Percentiles rank a stretch among this genome's conserved stretches.
phyloP scores from a whole-genome alignment of 2,888 invertebrate species.

The Cryptocheilus praepositus region DNA sequence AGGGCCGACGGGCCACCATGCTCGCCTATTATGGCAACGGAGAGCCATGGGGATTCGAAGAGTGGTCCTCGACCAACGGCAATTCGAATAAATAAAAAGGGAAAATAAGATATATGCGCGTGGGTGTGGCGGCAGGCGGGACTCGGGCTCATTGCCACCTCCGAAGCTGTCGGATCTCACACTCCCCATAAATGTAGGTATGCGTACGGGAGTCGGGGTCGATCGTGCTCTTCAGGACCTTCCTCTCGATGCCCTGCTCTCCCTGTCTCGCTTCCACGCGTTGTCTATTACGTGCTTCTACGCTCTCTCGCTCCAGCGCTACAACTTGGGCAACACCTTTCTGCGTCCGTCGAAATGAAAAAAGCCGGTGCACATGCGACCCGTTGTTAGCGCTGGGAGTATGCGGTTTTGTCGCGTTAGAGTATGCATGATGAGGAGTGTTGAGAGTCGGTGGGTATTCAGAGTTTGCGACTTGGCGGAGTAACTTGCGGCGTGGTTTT shows the following conservation, averaged over 20 bases:
- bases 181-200: constrained; percentile 53
- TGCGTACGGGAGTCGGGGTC: constrained; percentile 32
- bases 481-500: too few species aligned
- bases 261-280: neutral
- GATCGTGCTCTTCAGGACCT: constrained; percentile 18
- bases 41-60: constrained; percentile 61
- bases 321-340: too few species aligned
- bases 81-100: constrained; percentile 70
- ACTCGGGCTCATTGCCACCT: constrained; percentile 71
- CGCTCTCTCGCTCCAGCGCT: neutral
- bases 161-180: constrained; percentile 72
- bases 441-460: too few species aligned
- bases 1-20: constrained; percentile 64
- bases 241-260: constrained; percentile 17
- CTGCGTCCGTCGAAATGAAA: too few species aligned
- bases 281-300: too few species aligned
- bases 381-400: too few species aligned
- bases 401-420: too few species aligned
- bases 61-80: constrained; percentile 67
- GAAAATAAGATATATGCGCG: constrained; percentile 61
- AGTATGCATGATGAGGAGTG: too few species aligned
- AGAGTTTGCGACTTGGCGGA: too few species aligned
- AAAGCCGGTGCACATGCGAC: too few species aligned
- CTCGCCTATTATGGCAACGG: constrained; percentile 64
- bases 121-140: constrained; percentile 73